Percentiles rank a stretch among this genome's conserved stretches.
Evolutionary conservation across 30 jellyfish, hydroid and myxozoan genomes (phyloP).

Genomic region (Cassiopea andromeda): DNA sequence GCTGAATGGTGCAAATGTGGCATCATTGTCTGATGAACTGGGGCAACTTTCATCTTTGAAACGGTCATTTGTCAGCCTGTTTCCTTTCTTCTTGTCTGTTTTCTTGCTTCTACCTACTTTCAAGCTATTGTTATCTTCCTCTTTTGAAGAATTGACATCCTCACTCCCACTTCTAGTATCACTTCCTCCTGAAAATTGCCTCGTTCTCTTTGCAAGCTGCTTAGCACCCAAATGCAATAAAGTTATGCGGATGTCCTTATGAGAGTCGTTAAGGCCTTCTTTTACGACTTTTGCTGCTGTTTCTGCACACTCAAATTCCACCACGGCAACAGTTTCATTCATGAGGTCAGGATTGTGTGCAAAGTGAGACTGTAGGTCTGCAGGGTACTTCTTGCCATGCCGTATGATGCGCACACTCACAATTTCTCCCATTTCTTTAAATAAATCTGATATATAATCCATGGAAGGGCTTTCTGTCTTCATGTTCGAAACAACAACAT

Average conservation of each 20-base stretch:
- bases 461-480: constrained; percentile 95
- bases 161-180: constrained; percentile 75
- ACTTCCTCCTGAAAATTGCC: constrained; percentile 78
- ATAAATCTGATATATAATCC: constrained; percentile 86
- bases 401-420: constrained; percentile 87
- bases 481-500: constrained; percentile 85
- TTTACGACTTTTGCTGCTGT: constrained; percentile 76
- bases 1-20: constrained; percentile 70
- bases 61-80: constrained; percentile 24
- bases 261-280: constrained; percentile 58
- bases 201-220: constrained; percentile 76
- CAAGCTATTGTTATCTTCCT: constrained; percentile 55
- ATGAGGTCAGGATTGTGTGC: constrained; percentile 89
- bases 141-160: constrained; percentile 59
- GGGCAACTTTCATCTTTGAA: constrained; percentile 75
- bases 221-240: constrained; percentile 89
- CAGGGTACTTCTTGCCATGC: constrained; percentile 91
- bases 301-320: constrained; percentile 92
- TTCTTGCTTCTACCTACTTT: constrained; percentile 38
- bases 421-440: constrained; percentile 73
- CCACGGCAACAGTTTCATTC: constrained; percentile 90
- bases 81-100: constrained; percentile 59
- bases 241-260: constrained; percentile 46
- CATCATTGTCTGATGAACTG: constrained; percentile 90
- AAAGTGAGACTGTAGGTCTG: constrained; percentile 93